These are phyloP conservation scores for Macrophya annulata DNA, from an alignment of 2,888 invertebrate genomes.

Conservation along the genomic window DNA sequence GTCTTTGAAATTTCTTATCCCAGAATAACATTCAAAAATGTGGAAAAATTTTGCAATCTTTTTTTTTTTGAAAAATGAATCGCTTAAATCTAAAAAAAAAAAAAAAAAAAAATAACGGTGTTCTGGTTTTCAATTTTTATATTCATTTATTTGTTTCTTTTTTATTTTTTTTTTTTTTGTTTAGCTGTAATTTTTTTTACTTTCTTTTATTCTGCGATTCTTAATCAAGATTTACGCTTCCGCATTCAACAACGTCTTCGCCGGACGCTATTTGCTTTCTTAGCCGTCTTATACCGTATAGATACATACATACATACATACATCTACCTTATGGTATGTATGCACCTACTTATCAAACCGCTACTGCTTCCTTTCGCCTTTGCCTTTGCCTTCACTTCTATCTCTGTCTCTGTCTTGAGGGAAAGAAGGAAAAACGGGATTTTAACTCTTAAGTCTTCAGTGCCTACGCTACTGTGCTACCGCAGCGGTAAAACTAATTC, in stretches of 20 bases:
- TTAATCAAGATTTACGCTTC: neutral
- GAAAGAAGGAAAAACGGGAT: conserved; percentile 14
- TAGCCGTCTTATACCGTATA: conserved; percentile 7
- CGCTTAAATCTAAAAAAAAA: neutral
- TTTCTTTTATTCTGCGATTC: neutral
- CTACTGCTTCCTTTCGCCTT: neutral
- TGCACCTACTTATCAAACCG: conserved; percentile 25
- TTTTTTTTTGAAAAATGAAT: neutral
- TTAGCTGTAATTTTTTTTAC: neutral
- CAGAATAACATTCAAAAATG: too few species aligned
- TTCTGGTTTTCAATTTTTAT: neutral
- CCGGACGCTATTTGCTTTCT: conserved; percentile 11
- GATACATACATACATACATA: neutral
- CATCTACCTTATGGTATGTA: neutral
- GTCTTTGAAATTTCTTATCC: too few species aligned
- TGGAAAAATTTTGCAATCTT: too few species aligned
- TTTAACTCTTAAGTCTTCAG: conserved; percentile 41
- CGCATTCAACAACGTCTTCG: neutral
- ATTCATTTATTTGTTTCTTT: neutral
- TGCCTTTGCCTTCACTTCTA: neutral
- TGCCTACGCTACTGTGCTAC: neutral
- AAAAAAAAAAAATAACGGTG: neutral
- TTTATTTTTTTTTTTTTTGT: neutral
- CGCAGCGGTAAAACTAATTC: conserved; percentile 13
- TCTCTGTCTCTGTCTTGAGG: neutral